Base-by-base conservation (phyloP, 2,888 invertebrate genomes). In the Lepidocyrtinus sp. region DNA sequence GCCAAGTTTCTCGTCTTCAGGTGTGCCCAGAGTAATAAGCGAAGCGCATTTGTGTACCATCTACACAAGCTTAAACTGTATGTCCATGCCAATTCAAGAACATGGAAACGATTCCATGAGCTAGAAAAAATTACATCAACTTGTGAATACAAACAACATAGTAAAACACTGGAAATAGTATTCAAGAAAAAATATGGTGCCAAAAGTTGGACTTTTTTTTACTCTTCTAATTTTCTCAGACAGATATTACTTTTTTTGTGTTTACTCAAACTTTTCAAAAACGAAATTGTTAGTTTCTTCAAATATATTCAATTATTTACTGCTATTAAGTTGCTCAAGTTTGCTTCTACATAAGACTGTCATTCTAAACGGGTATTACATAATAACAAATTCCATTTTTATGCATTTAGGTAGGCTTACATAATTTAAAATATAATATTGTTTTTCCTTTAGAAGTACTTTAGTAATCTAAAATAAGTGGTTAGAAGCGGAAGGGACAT, bases 11-110 rank as follows among this genome's bases (percentile, higher is more conserved):
- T n/a, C n/a, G n/a, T n/a, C n/a, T n/a, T n/a, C 9, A 50, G 59
- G 67, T 36, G 61, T 61, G 45, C 59, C 64, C 64, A 71, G 45
- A 36, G 65, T 61, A 59, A 59, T 70, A 70, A 70, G 68, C 55
- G n/a, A 46, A 36, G 61, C n/a, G n/a, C n/a, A n/a, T n/a, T n/a
- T n/a, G n/a, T n/a, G n/a, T n/a, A n/a, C n/a, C n/a, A n/a, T n/a
- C n/a, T n/a, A n/a, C n/a, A n/a, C n/a, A n/a, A n/a, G n/a, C n/a
- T n/a, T n/a, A n/a, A n/a, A n/a, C n/a, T n/a, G 61, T 61, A 70
- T 70, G 59, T 70, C 59, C 27, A 15, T 70, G 50, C 50, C 12
- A 59, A 5, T n/a, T 1, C 24, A 25, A 69, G 55, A 26, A 69
- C 69, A 69, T 25, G 21, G 2, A 7, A 50, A 68, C 55, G 68